Base-by-base conservation (phyloP, 2,888 invertebrate species). In the Lasius platythorax region DNA sequence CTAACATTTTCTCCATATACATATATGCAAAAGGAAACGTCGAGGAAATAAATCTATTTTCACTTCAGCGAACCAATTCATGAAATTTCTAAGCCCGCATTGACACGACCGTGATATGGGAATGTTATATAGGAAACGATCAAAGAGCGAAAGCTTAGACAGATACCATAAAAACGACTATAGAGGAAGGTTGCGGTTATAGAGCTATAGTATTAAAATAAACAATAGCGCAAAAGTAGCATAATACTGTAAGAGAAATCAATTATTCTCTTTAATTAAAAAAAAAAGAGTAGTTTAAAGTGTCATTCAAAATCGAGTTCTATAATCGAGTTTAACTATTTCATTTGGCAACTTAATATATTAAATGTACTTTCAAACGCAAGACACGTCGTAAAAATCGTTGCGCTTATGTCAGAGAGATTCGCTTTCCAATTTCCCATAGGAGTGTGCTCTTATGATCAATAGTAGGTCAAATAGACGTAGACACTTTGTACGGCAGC, bases 31-130 rank as follows among this genome's bases (percentile, higher is more conserved):
- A 53, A n/a, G 50, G 2, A 40, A 23, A 66, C 11, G 15, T 40
- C 11, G 8, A 37, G 37, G 40, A 28, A 78, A 78, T 67, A 78
- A 67, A 78, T 78, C 37, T 78, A 11, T 67, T 76, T 76, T 56
- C 68, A 53, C 56, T 78, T 78, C 68, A 56, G 8, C 11, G 40
- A 53, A 37, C 2, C 76, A 56, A 78, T 78, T 78, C 68, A 78
- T 53, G 53, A 76, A 67, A 53, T 64, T 53, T 66, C 53, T 53
- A 67, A 67, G 56, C 40, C 43, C 23, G n/a, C 3, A 30, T 28
- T 40, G 40, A 78, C 40, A n/a, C 56, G 68, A 40, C 12, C n/a
- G 43, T 43, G 50, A 53, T 53, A 53, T 53, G 50, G 8, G n/a
- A 53, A n/a, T 53, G 28, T 46, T 28, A 56, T 56, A 50, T 66